Conservation (phyloP, 1,140 invertebrate genomes). For the Bombyx mori region ASM3026992v2 NC_085131.1:4030501-4031000, state of each 20-base stretch:
- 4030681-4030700: too few species aligned
- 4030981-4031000: not conserved
- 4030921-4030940: constrained; percentile 95
- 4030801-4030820: constrained; percentile 94
- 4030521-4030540: too few species aligned
- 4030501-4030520: too few species aligned
- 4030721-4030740: constrained; percentile 72
- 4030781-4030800: constrained; percentile 89
- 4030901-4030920: constrained; percentile 94
- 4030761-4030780: constrained; percentile 94
- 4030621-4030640: too few species aligned
- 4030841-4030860: constrained; percentile 91
- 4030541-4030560: too few species aligned
- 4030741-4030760: constrained; percentile 93
- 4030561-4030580: too few species aligned
- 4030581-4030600: too few species aligned
- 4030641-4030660: too few species aligned
- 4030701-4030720: not conserved
- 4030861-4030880: constrained; percentile 87
- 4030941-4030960: constrained; percentile 93
- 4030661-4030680: too few species aligned
- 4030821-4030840: constrained; percentile 81
- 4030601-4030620: too few species aligned
- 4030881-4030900: constrained; percentile 96
- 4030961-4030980: constrained; percentile 81